phyloP scores from a whole-genome alignment of 2,888 invertebrate genomes.

The Theristus sp. region DNA sequence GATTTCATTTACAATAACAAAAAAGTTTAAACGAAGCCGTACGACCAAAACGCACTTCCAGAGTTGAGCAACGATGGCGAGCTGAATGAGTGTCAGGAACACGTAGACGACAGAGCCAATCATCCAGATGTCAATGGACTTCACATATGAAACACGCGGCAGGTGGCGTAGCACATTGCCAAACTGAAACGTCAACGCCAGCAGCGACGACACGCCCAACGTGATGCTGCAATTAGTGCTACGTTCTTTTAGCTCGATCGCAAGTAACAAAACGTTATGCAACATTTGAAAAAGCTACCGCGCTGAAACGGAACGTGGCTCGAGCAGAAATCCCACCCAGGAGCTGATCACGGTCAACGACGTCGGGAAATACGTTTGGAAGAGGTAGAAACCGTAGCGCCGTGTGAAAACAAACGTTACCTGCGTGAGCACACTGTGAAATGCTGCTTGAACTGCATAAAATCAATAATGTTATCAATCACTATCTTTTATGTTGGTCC shows the following conservation, averaged over 20 bases:
- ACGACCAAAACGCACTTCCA: background rate
- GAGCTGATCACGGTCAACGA: conserved; percentile 21
- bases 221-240: conserved; percentile 16
- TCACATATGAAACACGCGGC: conserved; percentile 28
- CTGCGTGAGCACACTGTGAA: conserved; percentile 8
- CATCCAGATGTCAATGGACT: conserved; percentile 28
- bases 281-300: conserved; percentile 10
- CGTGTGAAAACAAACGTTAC: conserved; percentile 28
- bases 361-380: conserved; percentile 26
- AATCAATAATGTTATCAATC: too few species aligned
- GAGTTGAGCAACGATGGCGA: conserved; percentile 25
- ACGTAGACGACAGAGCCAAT: conserved; percentile 25
- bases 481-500: background rate
- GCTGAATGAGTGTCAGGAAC: conserved; percentile 25
- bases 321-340: conserved; percentile 30
- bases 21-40: background rate
- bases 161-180: conserved; percentile 26
- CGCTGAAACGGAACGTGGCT: conserved; percentile 26
- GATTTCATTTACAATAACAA: background rate
- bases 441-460: too few species aligned
- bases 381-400: conserved; percentile 28
- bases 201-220: conserved; percentile 23
- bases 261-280: background rate
- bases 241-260: background rate
- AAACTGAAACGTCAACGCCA: conserved; percentile 26